Percentiles rank a stretch among this genome's conserved stretches.
Evolutionary conservation across 2,113 vertebrate genomes (phyloP).

Genomic region (Stegostoma tigrinum): DNA sequence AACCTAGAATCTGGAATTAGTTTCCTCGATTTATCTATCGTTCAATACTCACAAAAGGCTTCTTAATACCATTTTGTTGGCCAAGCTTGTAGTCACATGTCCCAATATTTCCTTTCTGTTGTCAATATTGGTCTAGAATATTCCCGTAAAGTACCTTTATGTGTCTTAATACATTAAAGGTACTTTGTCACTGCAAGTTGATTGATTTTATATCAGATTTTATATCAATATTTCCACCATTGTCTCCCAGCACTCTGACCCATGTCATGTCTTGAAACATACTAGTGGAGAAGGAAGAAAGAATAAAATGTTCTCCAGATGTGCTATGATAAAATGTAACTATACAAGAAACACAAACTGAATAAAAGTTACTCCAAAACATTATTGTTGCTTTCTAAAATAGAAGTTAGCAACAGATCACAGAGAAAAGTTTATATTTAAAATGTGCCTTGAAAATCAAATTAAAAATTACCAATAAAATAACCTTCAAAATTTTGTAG

Average conservation of each 20-base stretch:
- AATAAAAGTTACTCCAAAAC: background rate
- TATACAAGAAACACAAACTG: background rate
- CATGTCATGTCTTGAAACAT: conserved; percentile 13
- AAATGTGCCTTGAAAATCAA: background rate
- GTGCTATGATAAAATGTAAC: background rate
- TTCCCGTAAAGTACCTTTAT: background rate
- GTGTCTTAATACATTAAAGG: background rate
- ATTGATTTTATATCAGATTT: background rate
- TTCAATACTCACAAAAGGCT: background rate
- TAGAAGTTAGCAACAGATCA: background rate
- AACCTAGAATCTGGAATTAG: background rate
- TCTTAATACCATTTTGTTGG: background rate
- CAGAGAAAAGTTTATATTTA: background rate
- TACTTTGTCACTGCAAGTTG: background rate
- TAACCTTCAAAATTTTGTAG: background rate
- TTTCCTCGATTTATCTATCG: background rate
- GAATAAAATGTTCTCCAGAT: background rate
- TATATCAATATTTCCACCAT: background rate
- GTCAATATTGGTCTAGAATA: background rate
- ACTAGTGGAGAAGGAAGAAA: background rate
- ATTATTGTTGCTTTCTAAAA: background rate
- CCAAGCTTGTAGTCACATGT: background rate
- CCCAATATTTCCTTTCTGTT: background rate
- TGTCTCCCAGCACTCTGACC: background rate
- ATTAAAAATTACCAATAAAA: background rate